Conservation (phyloP, 2,888 invertebrate genomes). For the Leptura quadrifasciata region DNA sequence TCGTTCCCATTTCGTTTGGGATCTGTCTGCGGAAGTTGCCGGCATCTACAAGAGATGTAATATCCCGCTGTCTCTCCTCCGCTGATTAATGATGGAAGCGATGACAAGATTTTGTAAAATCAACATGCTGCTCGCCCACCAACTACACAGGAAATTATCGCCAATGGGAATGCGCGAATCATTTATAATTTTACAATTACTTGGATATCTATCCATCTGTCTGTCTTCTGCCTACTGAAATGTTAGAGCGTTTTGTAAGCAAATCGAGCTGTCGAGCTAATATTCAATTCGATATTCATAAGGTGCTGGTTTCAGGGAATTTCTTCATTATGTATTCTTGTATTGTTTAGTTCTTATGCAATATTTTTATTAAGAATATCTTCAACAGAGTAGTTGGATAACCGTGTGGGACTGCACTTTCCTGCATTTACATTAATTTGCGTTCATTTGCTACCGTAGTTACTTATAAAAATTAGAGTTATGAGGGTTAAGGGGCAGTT, state of each 20-base stretch:
- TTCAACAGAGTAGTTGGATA: background rate
- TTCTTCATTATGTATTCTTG: slow-evolving; percentile 30
- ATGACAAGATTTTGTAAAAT: slow-evolving; percentile 67
- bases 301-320: slow-evolving; percentile 40
- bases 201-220: slow-evolving; percentile 50
- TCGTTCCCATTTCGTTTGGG: slow-evolving; percentile 71
- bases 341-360: slow-evolving; percentile 30
- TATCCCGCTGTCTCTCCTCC: slow-evolving; percentile 71
- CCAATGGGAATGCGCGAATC: slow-evolving; percentile 64
- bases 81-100: slow-evolving; percentile 71
- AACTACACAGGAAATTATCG: slow-evolving; percentile 67
- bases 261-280: slow-evolving; percentile 34
- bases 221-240: slow-evolving; percentile 42
- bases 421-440: background rate
- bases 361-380: slow-evolving; percentile 18
- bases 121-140: slow-evolving; percentile 62
- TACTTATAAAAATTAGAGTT: too few relatives aligned
- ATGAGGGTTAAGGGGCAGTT: too few relatives aligned
- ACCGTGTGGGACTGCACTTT: background rate
- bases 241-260: slow-evolving; percentile 34
- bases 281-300: slow-evolving; percentile 39
- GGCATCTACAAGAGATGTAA: slow-evolving; percentile 72
- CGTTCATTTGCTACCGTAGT: background rate
- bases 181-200: slow-evolving; percentile 62
- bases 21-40: slow-evolving; percentile 69